Evolutionary conservation across 2,888 invertebrate genomes (phyloP).

Genomic region (Dysmachus trigonus): DNA sequence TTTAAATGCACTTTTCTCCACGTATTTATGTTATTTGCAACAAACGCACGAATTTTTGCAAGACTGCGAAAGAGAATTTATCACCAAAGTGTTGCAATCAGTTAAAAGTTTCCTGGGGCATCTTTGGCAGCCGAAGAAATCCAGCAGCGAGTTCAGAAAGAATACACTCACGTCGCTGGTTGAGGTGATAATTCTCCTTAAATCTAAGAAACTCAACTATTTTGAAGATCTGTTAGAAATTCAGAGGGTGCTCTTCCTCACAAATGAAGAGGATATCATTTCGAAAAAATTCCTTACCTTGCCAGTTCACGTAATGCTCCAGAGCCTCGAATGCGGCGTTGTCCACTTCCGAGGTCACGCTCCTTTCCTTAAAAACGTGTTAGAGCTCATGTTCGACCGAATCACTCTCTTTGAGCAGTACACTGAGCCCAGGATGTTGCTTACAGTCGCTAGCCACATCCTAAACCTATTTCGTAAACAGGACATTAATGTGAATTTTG

Average conservation of each 20-base stretch:
- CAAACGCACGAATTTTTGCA: conserved; percentile 40
- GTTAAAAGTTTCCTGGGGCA: conserved; percentile 49
- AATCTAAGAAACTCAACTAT: conserved; percentile 52
- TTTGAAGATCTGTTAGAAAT: conserved; percentile 57
- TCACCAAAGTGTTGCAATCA: conserved; percentile 47
- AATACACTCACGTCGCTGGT: conserved; percentile 53
- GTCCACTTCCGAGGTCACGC: conserved; percentile 53
- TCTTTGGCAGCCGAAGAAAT: conserved; percentile 50
- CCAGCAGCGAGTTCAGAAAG: conserved; percentile 52
- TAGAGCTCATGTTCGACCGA: conserved; percentile 44
- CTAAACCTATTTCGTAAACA: conserved; percentile 58
- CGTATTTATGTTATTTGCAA: not conserved
- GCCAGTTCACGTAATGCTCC: conserved; percentile 54
- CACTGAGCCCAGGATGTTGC: conserved; percentile 33
- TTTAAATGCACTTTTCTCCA: conserved; percentile 47
- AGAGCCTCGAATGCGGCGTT: conserved; percentile 56
- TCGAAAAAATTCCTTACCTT: conserved; percentile 48
- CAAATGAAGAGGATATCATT: conserved; percentile 43
- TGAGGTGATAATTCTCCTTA: conserved; percentile 54
- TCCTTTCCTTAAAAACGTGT: conserved; percentile 37
- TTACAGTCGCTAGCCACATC: conserved; percentile 53
- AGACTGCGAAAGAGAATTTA: conserved; percentile 55
- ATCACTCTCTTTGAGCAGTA: conserved; percentile 3
- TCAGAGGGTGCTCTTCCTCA: conserved; percentile 53
- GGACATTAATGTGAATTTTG: conserved; percentile 55